These are phyloP conservation scores for Tiaroga cobitis DNA, from an alignment of 2,797 vertebrate species.

Conservation along the genomic window DNA sequence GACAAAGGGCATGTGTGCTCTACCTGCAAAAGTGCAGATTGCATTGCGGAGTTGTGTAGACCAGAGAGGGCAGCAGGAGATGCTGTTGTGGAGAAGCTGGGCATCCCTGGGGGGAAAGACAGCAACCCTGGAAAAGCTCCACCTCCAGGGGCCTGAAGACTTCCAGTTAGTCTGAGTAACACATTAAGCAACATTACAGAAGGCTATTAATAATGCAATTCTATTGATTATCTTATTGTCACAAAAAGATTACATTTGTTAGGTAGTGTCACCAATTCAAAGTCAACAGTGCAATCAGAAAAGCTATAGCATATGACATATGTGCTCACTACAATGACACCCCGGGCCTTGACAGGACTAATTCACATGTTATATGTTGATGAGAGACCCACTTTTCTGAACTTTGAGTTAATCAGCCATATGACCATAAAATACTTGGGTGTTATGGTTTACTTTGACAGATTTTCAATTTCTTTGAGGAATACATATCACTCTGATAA, in stretches of 20 bases:
- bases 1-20: background rate
- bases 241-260: background rate
- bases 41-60: constrained; percentile 88
- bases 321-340: background rate
- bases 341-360: background rate
- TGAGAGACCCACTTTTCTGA: background rate
- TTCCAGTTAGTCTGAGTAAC: constrained; percentile 75
- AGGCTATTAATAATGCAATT: background rate
- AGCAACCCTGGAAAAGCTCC: constrained; percentile 90
- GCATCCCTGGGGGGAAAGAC: constrained; percentile 88
- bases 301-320: background rate
- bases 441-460: background rate
- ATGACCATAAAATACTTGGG: background rate
- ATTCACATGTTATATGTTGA: background rate
- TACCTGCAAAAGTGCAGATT: constrained; percentile 93
- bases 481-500: background rate
- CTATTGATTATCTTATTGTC: background rate
- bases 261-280: background rate
- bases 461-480: background rate
- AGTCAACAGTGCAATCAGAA: background rate
- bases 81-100: constrained; percentile 88
- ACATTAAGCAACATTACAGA: background rate
- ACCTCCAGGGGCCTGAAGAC: constrained; percentile 87
- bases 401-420: background rate
- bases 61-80: constrained; percentile 86